Evolutionary conservation across 1,140 invertebrate species (phyloP).

Genomic region (Drosophila quadrilineata): DNA sequence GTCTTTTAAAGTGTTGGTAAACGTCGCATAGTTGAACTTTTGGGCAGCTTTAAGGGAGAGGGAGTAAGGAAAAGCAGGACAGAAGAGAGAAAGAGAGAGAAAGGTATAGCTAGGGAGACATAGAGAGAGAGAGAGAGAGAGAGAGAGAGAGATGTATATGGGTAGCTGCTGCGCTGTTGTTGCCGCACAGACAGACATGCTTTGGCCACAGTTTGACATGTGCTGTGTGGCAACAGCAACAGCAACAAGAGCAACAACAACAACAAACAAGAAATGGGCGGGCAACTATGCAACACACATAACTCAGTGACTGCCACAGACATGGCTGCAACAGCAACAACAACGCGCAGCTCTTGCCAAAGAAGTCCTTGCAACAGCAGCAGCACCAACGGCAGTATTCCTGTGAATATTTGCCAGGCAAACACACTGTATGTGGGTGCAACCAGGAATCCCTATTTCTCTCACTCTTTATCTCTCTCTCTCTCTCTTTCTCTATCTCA

Average conservation of each 20-base stretch:
- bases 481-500: constrained; percentile 1
- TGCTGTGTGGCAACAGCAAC: constrained; percentile 21
- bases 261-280: constrained; percentile 3
- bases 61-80: too few species aligned
- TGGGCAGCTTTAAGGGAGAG: too few species aligned
- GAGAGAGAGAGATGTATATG: constrained; percentile 46
- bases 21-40: too few species aligned
- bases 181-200: background rate
- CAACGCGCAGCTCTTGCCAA: too few species aligned
- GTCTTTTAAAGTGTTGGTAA: too few species aligned
- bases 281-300: constrained; percentile 14
- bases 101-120: constrained; percentile 17
- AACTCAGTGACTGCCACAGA: constrained; percentile 26
- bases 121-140: constrained; percentile 22
- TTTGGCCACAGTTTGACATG: constrained; percentile 39
- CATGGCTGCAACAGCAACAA: constrained; percentile 13
- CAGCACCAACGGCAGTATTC: too few species aligned
- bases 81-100: too few species aligned
- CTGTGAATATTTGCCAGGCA: too few species aligned
- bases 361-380: too few species aligned
- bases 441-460: background rate
- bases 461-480: background rate
- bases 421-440: constrained; percentile 38
- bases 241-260: constrained; percentile 1
- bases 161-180: constrained; percentile 16